Evolutionary conservation across 2,113 vertebrate genomes (phyloP), one percentile per base, ranked within the genome.

Genomic region (Phodopus roborovskii): DNA sequence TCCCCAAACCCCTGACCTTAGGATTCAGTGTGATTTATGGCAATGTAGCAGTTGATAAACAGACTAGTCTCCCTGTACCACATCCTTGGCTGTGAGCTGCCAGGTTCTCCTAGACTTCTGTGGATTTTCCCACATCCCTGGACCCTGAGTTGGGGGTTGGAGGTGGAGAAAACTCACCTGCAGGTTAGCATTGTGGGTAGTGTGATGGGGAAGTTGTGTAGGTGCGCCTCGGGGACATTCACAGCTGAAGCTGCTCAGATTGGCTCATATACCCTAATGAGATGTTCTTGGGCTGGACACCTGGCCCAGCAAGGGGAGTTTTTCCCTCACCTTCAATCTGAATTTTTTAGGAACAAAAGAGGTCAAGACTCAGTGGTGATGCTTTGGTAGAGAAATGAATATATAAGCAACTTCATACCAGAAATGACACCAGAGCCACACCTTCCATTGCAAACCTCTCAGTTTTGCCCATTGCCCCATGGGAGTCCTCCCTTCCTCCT

Each of bases 181-280:
- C 9, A 73, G 8, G 8, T 22, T 42, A 73, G n/a, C n/a, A 10
- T 24, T 22, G 71, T 73, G 39, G 71, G 71, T 39, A 10, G n/a
- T n/a, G 71, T 73, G 19, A 42, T 73, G 19, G 19, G 71, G 71
- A 39, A 22, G n/a, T 73, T 73, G 19, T 19, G 71, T 73, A 42
- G 9, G n/a, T 10, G 19, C 1, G 0, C n/a, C 20, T 39, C 71
- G 39, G n/a, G 10, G 71, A 73, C 2, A 24, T 0, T 4, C n/a
- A 73, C n/a, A 39, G n/a, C 16, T 39, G 4, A 42, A 74, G 20
- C n/a, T 74, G 71, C n/a, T 42, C 24, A 11, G 71, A n/a, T 74
- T 74, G 71, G 70, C 22, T 74, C 42, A 42, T 42, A 22, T 10
- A 42, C 22, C 20, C n/a, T 11, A 42, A 9, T 42, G 71, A 42